A percentile compares a stretch with the other conserved stretches of the same genome.
These are phyloP conservation scores for Lonchura striata DNA, from an alignment of 2,113 vertebrate genomes.

Conservation along the genomic window DNA sequence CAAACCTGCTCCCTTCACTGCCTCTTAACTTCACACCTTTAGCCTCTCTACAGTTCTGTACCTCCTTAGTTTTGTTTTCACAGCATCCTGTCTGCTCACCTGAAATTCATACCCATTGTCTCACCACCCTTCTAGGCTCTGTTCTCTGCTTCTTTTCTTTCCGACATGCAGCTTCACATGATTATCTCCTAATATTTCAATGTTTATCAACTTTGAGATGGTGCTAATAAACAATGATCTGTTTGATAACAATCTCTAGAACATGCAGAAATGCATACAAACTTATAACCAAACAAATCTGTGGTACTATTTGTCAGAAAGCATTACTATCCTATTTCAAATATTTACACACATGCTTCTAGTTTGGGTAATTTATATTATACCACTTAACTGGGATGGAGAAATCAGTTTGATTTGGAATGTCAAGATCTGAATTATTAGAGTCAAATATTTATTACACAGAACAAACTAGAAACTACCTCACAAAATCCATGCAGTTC, in stretches of 20 bases:
- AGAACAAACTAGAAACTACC: neutral
- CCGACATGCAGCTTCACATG: neutral
- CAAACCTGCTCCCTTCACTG: neutral
- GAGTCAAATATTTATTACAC: neutral
- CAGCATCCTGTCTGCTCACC: neutral
- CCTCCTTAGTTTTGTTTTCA: neutral
- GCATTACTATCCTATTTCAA: neutral
- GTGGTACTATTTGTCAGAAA: neutral
- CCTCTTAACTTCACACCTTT: neutral
- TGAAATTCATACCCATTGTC: neutral
- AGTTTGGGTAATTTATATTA: neutral
- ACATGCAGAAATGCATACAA: neutral
- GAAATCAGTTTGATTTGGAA: neutral
- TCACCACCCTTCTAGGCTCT: neutral
- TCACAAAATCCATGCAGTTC: neutral
- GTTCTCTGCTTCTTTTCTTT: neutral
- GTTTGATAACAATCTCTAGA: neutral
- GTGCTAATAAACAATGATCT: neutral
- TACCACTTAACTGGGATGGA: neutral
- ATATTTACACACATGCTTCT: slow-evolving; percentile 16
- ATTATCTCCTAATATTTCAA: neutral
- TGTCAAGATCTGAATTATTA: neutral
- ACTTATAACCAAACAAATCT: neutral
- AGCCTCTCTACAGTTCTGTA: neutral
- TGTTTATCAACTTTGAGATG: neutral